Conservation (phyloP, 2,888 invertebrate genomes). For the Dynastes maya region DNA sequence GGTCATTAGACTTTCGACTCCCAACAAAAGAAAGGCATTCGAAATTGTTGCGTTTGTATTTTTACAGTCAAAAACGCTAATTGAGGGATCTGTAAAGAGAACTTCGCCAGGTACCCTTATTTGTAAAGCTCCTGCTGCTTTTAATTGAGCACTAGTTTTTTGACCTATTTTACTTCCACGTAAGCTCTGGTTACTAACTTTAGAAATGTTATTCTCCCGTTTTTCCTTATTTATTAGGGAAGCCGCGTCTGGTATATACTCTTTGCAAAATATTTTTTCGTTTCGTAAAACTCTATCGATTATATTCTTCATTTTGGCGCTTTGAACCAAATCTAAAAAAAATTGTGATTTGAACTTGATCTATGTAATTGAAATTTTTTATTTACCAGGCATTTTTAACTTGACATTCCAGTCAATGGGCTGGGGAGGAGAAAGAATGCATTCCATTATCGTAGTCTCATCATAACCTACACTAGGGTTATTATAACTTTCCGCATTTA, state of each 20-base stretch:
- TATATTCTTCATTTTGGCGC: constrained; percentile 53
- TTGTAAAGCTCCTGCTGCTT: constrained; percentile 44
- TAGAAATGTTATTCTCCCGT: too few species aligned
- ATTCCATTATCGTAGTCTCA: constrained; percentile 50
- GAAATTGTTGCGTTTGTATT: constrained; percentile 39
- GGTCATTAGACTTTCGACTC: constrained; percentile 56
- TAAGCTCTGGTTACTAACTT: not conserved
- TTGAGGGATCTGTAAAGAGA: constrained; percentile 58
- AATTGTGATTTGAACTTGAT: not conserved
- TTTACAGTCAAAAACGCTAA: constrained; percentile 54
- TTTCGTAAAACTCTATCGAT: constrained; percentile 42
- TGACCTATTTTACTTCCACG: constrained; percentile 16
- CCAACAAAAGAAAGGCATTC: constrained; percentile 53
- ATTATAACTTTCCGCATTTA: not conserved
- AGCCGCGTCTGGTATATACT: constrained; percentile 54
- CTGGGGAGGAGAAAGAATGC: constrained; percentile 48
- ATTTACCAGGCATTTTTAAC: constrained; percentile 41
- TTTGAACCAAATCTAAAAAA: constrained; percentile 55
- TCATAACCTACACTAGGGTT: constrained; percentile 17
- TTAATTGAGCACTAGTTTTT: constrained; percentile 43
- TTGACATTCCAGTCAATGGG: constrained; percentile 47
- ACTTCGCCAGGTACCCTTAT: constrained; percentile 57
- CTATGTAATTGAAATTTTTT: not conserved
- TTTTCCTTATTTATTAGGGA: constrained; percentile 20
- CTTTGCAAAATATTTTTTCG: constrained; percentile 51